Evolutionary conservation across 2,113 vertebrate genomes (phyloP).

Genomic region (Gallinago media): DNA sequence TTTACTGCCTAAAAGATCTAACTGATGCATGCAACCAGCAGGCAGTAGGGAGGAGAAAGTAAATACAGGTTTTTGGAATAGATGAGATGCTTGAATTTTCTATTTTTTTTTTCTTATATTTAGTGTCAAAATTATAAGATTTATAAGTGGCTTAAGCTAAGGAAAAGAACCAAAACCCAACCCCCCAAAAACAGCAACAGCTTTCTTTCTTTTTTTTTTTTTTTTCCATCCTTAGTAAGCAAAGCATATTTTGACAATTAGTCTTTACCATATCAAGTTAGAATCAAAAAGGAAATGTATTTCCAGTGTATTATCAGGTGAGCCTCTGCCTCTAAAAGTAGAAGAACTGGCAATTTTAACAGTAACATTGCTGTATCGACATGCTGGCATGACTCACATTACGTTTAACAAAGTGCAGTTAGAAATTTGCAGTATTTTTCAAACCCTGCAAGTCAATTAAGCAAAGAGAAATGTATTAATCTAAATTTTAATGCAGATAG

Average conservation of each 20-base stretch:
- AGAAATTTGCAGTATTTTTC: neutral
- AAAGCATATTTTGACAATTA: neutral
- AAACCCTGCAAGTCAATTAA: neutral
- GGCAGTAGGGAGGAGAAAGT: neutral
- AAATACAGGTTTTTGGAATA: neutral
- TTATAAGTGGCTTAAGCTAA: neutral
- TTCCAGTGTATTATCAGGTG: neutral
- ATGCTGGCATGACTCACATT: neutral
- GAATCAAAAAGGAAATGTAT: neutral
- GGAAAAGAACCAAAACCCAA: neutral
- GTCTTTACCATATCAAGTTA: neutral
- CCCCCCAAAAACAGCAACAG: fast-evolving
- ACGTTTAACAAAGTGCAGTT: neutral
- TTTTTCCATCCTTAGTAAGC: neutral
- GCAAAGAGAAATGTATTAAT: neutral
- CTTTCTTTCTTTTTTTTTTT: neutral
- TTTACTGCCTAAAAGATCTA: neutral
- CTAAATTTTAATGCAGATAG: neutral
- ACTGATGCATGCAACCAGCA: neutral
- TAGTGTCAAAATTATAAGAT: neutral
- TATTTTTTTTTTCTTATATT: neutral
- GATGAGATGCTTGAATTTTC: neutral
- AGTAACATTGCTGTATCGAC: neutral
- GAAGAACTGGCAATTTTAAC: neutral
- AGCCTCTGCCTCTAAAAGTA: neutral